These are phyloP conservation scores for Chesias legatella DNA, from an alignment of 2,888 invertebrate genomes.

Conservation along the genomic window DNA sequence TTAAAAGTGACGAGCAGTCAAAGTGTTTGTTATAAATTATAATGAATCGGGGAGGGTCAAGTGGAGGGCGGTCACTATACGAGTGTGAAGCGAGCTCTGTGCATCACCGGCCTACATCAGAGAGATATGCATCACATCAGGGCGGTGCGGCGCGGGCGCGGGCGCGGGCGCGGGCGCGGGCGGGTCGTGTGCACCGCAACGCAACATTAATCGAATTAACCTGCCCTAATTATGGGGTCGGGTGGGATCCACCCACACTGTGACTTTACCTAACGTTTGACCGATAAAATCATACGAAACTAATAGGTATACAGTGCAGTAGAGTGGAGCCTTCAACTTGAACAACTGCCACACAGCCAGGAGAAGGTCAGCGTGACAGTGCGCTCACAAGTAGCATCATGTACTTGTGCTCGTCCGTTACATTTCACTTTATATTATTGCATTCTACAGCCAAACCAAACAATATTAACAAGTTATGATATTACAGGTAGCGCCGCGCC, in stretches of 20 bases:
- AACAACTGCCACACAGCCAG: too few species aligned
- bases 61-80: conserved; percentile 23
- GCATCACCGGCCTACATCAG: not conserved
- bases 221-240: conserved; percentile 6
- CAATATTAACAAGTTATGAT: too few species aligned
- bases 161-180: not conserved
- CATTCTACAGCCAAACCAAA: too few species aligned
- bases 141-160: not conserved
- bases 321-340: too few species aligned
- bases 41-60: conserved; percentile 38
- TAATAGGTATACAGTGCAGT: too few species aligned
- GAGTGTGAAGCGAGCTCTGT: not conserved
- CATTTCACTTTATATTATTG: too few species aligned
- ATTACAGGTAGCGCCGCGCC: too few species aligned
- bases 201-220: conserved; percentile 9
- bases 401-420: too few species aligned
- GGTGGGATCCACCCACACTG: not conserved
- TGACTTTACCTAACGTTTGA: not conserved
- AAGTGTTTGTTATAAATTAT: conserved; percentile 36
- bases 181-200: conserved; percentile 5
- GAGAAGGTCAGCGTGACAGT: too few species aligned
- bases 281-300: not conserved
- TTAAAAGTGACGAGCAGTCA: conserved; percentile 31
- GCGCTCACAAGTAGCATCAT: too few species aligned
- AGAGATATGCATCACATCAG: too few species aligned